phyloP scores from a whole-genome alignment of 2,113 vertebrate species.

The Gymnorhina tibicen region DNA sequence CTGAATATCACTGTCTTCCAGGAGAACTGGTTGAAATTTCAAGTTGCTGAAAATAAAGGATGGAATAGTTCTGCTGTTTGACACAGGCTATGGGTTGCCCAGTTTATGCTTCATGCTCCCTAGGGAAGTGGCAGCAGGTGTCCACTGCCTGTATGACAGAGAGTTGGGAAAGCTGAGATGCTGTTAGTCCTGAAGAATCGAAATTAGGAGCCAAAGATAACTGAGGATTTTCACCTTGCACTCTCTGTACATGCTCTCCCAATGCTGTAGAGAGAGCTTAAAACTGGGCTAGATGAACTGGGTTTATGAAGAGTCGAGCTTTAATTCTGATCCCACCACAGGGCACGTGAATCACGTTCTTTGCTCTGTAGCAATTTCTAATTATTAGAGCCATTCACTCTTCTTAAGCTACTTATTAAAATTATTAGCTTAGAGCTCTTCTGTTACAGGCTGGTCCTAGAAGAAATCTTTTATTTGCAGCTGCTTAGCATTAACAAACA shows the following conservation, averaged over 20 bases:
- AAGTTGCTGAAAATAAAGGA: neutral
- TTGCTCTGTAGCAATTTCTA: neutral
- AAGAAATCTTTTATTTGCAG: neutral
- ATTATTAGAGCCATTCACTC: neutral
- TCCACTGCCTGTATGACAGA: neutral
- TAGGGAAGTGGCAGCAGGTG: neutral
- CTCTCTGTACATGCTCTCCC: neutral
- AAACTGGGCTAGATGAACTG: neutral
- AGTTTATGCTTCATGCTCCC: neutral
- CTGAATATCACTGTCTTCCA: neutral
- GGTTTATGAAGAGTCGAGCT: neutral
- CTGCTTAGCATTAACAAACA: neutral
- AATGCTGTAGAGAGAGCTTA: neutral
- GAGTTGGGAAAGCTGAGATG: neutral
- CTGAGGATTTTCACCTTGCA: neutral
- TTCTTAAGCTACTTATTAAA: neutral
- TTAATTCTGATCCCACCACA: neutral
- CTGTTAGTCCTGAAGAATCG: neutral
- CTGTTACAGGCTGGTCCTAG: neutral
- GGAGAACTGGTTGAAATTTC: neutral
- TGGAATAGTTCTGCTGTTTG: neutral
- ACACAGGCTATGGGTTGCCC: neutral
- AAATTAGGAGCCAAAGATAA: neutral
- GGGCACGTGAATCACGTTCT: accelerated
- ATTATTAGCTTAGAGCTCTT: neutral